These are phyloP conservation scores for Amorpha juglandis DNA, from an alignment of 2,888 invertebrate species.

Conservation along the genomic window DNA sequence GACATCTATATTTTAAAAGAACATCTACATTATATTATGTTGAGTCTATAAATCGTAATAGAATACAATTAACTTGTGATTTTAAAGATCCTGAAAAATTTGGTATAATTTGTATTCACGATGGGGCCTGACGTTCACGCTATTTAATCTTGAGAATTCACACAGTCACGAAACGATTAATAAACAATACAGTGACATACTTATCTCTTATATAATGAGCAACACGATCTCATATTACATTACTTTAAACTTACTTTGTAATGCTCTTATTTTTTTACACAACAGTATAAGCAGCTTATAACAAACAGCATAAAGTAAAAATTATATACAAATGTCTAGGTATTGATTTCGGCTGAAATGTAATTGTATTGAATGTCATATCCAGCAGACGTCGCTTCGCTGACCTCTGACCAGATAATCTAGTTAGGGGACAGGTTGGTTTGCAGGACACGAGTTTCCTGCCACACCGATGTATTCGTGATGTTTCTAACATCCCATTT, in stretches of 20 bases:
- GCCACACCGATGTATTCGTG: constrained; percentile 48
- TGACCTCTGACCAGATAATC: constrained; percentile 54
- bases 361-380: constrained; percentile 30
- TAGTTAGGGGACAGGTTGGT: constrained; percentile 61
- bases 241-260: too few species aligned
- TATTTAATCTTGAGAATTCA: too few species aligned
- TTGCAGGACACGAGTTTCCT: constrained; percentile 63
- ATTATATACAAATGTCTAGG: neutral
- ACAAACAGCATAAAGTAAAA: neutral
- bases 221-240: too few species aligned
- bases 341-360: neutral
- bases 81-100: neutral
- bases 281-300: too few species aligned
- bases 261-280: too few species aligned
- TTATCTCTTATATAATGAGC: too few species aligned
- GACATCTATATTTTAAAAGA: neutral
- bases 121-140: too few species aligned
- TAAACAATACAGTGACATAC: too few species aligned
- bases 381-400: constrained; percentile 41
- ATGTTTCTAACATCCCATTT: constrained; percentile 56
- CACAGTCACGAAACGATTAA: too few species aligned
- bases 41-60: too few species aligned
- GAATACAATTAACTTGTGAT: too few species aligned
- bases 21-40: neutral
- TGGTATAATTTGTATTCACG: too few species aligned